These are phyloP conservation scores for Lathamus discolor DNA, from an alignment of 2,113 vertebrate species.

Conservation along the genomic window DNA sequence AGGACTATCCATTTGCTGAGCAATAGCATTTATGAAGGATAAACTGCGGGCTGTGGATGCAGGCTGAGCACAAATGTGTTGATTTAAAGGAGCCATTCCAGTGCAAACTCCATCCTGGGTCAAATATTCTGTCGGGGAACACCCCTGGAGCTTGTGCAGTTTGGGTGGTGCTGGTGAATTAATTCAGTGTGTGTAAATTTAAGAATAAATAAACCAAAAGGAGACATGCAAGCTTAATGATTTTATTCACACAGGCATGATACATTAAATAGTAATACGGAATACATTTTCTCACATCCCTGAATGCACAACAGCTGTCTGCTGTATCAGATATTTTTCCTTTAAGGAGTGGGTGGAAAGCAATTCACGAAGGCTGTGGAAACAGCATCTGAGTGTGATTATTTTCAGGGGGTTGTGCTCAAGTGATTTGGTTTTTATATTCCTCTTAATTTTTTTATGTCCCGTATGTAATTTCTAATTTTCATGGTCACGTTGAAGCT, in stretches of 20 bases:
- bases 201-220: constrained; percentile 35
- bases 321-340: constrained; percentile 25
- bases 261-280: constrained; percentile 47
- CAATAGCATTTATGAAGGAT: neutral
- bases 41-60: neutral
- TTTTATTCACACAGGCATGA: constrained; percentile 32
- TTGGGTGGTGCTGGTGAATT: neutral
- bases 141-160: neutral
- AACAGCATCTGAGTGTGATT: neutral
- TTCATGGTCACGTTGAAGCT: constrained; percentile 10
- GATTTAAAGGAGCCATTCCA: neutral
- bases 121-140: neutral
- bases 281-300: constrained; percentile 59
- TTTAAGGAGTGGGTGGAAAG: constrained; percentile 31
- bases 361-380: constrained; percentile 18
- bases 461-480: constrained; percentile 24
- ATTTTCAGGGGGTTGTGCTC: constrained; percentile 24
- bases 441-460: constrained; percentile 36
- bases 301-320: constrained; percentile 54
- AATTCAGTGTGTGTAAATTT: neutral
- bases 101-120: neutral
- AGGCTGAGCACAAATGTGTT: neutral
- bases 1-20: neutral
- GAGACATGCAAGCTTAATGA: constrained; percentile 12
- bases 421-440: constrained; percentile 42